Evolutionary conservation across 2,113 vertebrate species (phyloP).

Genomic region (Ameiurus melas): DNA sequence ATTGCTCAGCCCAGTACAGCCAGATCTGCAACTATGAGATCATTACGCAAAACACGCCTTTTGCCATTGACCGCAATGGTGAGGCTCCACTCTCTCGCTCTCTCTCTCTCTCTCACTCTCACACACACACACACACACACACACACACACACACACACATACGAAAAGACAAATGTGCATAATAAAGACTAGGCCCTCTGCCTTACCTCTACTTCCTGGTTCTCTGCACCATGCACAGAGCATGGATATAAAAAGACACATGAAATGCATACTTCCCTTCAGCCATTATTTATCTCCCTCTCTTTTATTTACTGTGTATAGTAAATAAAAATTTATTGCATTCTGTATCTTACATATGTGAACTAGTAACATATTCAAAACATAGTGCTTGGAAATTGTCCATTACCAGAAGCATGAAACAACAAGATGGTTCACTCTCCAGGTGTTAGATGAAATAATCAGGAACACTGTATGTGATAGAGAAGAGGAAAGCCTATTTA

Average conservation of each 20-base stretch:
- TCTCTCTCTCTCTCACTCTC: background rate
- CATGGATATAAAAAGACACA: constrained; percentile 20
- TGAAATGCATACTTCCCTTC: background rate
- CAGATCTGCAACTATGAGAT: constrained; percentile 98
- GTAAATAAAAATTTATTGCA: background rate
- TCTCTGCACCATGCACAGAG: background rate
- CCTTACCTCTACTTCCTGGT: background rate
- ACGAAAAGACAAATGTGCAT: background rate
- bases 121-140: background rate
- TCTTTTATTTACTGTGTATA: background rate
- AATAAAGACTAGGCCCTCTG: constrained; percentile 3
- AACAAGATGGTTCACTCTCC: background rate
- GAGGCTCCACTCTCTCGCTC: constrained; percentile 56
- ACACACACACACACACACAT: background rate
- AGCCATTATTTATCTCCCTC: background rate
- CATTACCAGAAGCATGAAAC: background rate
- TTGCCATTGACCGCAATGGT: constrained; percentile 97
- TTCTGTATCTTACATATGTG: constrained; percentile 16
- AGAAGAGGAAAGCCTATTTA: background rate
- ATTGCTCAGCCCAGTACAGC: constrained; percentile 96
- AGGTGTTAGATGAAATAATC: constrained; percentile 8
- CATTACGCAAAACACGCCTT: constrained; percentile 86
- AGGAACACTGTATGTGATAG: background rate
- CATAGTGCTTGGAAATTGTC: background rate
- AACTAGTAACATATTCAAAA: background rate